These are phyloP conservation scores for Trichacis sp. DNA, from an alignment of 2,888 invertebrate genomes.

Conservation along the genomic window DNA sequence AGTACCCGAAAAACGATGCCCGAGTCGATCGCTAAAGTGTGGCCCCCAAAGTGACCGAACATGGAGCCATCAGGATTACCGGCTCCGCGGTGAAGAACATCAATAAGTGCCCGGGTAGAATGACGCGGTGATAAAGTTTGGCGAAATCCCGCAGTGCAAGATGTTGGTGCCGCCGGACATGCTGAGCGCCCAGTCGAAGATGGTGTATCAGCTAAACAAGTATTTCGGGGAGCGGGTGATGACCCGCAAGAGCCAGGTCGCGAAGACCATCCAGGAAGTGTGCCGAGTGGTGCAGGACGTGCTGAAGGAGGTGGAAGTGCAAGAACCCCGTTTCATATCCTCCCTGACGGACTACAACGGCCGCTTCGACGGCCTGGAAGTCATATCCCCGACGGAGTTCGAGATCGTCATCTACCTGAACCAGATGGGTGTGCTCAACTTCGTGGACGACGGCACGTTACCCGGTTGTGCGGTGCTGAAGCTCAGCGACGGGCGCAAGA, in stretches of 20 bases:
- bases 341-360: slow-evolving; percentile 82
- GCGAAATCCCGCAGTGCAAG: too few species aligned
- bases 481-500: slow-evolving; percentile 85
- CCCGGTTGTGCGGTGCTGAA: slow-evolving; percentile 88
- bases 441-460: slow-evolving; percentile 91
- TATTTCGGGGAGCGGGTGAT: slow-evolving; percentile 85
- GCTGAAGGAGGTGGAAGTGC: slow-evolving; percentile 86
- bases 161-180: slow-evolving; percentile 80
- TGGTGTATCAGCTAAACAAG: slow-evolving; percentile 84
- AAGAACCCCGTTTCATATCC: slow-evolving; percentile 86
- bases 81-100: background rate
- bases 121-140: too few species aligned
- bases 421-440: slow-evolving; percentile 98
- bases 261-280: slow-evolving; percentile 82
- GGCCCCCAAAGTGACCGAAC: background rate
- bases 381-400: slow-evolving; percentile 92
- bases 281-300: slow-evolving; percentile 87
- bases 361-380: slow-evolving; percentile 89
- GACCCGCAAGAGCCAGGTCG: slow-evolving; percentile 77
- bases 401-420: slow-evolving; percentile 95
- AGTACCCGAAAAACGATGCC: too few species aligned
- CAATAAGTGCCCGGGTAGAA: too few species aligned
- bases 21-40: too few species aligned
- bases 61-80: background rate
- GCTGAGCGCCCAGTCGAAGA: slow-evolving; percentile 82